Percentiles rank a stretch among this genome's conserved stretches.
Evolutionary conservation across 2,888 invertebrate genomes (phyloP).

Genomic region (Gandaritis pyraliata): DNA sequence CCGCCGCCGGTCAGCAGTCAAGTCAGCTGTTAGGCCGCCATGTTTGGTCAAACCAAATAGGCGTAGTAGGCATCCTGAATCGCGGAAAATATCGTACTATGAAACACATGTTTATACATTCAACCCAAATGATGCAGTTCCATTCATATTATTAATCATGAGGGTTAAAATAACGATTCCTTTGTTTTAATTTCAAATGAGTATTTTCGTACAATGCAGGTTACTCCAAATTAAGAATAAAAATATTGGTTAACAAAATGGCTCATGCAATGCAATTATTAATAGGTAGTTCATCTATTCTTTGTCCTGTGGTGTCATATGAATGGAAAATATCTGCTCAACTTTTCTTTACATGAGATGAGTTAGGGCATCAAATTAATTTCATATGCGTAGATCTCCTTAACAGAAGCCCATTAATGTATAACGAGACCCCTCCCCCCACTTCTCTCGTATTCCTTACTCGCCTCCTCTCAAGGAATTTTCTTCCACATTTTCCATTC

Average conservation of each 20-base stretch:
- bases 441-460: too few relatives aligned
- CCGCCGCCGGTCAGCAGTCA: constrained; percentile 80
- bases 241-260: neutral
- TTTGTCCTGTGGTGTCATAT: too few relatives aligned
- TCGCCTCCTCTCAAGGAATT: too few relatives aligned
- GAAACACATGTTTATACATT: constrained; percentile 58
- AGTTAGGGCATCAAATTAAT: too few relatives aligned
- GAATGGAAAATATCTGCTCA: too few relatives aligned
- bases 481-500: too few relatives aligned
- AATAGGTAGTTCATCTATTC: too few relatives aligned
- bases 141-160: constrained; percentile 51
- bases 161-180: constrained; percentile 7
- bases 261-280: too few relatives aligned
- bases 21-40: constrained; percentile 85
- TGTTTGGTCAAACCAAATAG: constrained; percentile 82
- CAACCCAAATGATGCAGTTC: constrained; percentile 52
- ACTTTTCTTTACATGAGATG: too few relatives aligned
- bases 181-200: neutral
- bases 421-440: too few relatives aligned
- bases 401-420: too few relatives aligned
- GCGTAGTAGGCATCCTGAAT: constrained; percentile 76
- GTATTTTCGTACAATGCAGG: neutral
- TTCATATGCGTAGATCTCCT: too few relatives aligned
- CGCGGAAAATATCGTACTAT: constrained; percentile 58
- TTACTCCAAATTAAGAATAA: neutral